Evolutionary conservation across 2,797 vertebrate genomes (phyloP), one percentile per base, ranked within the genome.

Genomic region (Tokudaia muenninki): DNA sequence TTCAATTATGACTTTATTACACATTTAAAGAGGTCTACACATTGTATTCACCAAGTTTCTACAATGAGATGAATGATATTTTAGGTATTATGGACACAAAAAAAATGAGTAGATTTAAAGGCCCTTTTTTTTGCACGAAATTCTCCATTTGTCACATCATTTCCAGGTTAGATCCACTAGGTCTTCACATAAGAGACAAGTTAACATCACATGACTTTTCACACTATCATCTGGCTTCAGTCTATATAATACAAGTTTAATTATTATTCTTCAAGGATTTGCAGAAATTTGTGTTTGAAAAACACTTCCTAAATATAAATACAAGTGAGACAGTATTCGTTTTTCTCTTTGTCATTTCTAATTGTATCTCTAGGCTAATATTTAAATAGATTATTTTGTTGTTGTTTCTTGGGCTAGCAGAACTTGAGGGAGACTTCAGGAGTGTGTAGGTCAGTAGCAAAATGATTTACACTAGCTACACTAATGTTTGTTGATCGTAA

Each of bases 41-140:
- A 72, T 95, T 91, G 59, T 96, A 67, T 95, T 92, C 95, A 74
- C 92, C 63, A 88, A 41, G 11, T 91, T 78, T 24, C 31, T 47
- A 55, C 50, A 41, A 89, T 82, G n/a, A 91, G 47, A 86, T 55
- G 94, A 86, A 91, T 92, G 59, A 24, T 70, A 52, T 75, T 89
- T 89, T 44, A 91, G 8, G 52, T 86, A 34, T 34, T 94, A 91
- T 41, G 61, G 3, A 75, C 57, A 82, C 2, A 90, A 96, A 88
- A 41, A 19, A 22, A 93, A 61, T 55, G 67, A 9, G 3, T 89
- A 31, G 59, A 63, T 70, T 50, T 19, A 67, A 94, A 86, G 77
- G 34, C 34, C 26, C 2, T 31, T 92, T 91, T 92, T 91, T 41
- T 67, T 19, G 74, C 34, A 90, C 37, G 37, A 75, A 94, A 16